Conservation (phyloP, 1,140 invertebrate species). For the Drosophila athabasca region DNA sequence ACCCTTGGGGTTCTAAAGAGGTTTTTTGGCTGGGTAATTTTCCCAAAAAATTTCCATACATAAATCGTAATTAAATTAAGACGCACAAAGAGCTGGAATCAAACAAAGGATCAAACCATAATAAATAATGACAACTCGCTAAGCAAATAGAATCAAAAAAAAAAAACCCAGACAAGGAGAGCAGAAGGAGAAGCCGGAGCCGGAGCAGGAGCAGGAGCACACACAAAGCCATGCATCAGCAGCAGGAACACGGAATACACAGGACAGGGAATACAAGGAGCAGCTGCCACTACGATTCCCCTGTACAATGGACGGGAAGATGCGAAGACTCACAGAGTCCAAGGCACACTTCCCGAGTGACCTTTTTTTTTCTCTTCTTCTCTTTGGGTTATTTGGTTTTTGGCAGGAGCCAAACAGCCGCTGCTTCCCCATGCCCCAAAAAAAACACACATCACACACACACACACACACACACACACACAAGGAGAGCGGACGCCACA, state of each 20-base stretch:
- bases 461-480: background rate
- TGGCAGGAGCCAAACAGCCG: conserved; percentile 63
- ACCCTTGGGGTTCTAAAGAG: background rate
- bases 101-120: conserved; percentile 69
- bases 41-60: conserved; percentile 60
- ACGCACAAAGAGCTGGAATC: conserved; percentile 60
- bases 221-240: conserved; percentile 41
- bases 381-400: conserved; percentile 25
- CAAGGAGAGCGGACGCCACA: conserved; percentile 55
- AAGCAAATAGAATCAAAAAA: conserved; percentile 29
- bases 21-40: conserved; percentile 14
- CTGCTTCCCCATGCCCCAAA: conserved; percentile 30
- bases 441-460: background rate
- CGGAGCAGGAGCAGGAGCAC: conserved; percentile 27
- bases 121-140: conserved; percentile 72
- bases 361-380: conserved; percentile 54
- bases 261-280: conserved; percentile 34
- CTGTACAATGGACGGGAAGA: conserved; percentile 54
- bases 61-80: conserved; percentile 80
- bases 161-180: conserved; percentile 20
- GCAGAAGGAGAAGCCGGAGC: conserved; percentile 25
- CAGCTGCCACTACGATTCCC: conserved; percentile 72
- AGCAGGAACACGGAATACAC: conserved; percentile 20
- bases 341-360: conserved; percentile 73
- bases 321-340: background rate